Percentiles rank a stretch among this genome's conserved stretches.
Evolutionary conservation across 2,888 invertebrate species (phyloP).

Genomic region (Tetranychus piercei): DNA sequence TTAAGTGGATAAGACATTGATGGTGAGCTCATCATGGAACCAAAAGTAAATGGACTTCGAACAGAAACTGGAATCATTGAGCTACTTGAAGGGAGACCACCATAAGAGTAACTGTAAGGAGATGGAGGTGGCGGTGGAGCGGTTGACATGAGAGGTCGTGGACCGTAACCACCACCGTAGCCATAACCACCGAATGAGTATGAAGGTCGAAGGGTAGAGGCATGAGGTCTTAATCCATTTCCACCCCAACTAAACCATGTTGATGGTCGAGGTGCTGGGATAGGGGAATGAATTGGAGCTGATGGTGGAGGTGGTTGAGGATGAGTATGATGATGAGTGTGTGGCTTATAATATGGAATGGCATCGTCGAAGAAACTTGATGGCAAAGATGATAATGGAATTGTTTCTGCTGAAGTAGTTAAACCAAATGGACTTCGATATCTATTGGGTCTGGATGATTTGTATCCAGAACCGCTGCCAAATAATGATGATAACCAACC

Average conservation of each 20-base stretch:
- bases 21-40: not conserved
- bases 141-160: not conserved
- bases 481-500: conserved; percentile 3
- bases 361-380: not conserved
- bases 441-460: not conserved
- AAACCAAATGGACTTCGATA: conserved; percentile 6
- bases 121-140: not conserved
- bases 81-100: not conserved
- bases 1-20: not conserved
- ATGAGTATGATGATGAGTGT: not conserved
- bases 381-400: conserved; percentile 2
- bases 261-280: not conserved
- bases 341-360: not conserved
- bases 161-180: not conserved
- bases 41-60: not conserved
- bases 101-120: not conserved
- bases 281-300: not conserved
- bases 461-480: not conserved
- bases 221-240: not conserved
- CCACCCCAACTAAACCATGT: not conserved
- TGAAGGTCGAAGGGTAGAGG: not conserved
- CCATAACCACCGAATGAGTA: not conserved
- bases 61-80: not conserved
- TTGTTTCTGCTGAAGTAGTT: not conserved
- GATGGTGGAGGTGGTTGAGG: not conserved